Percentiles rank a stretch among this genome's conserved stretches.
Conservation (phyloP, 2,113 vertebrate genomes). For the Hyaena hyaena region DNA sequence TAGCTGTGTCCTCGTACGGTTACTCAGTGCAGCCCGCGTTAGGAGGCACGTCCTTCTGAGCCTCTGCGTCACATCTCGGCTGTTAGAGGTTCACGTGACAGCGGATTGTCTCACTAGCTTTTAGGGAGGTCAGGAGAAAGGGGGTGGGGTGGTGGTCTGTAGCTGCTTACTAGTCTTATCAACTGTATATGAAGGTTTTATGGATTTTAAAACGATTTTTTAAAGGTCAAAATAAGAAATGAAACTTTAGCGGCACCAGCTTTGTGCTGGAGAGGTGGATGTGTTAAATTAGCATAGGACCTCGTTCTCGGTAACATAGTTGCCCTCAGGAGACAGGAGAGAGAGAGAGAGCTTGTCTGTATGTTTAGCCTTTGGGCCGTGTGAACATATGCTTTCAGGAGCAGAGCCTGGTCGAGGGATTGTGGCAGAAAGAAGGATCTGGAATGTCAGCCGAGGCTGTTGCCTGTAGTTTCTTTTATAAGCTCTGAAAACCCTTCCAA, state of each 20-base stretch:
- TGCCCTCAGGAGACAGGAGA: not conserved
- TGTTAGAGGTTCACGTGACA: not conserved
- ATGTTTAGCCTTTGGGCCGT: not conserved
- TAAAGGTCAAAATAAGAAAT: constrained; percentile 26
- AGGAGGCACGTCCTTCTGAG: fast-evolving
- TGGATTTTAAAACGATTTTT: constrained; percentile 48
- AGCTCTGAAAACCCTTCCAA: not conserved
- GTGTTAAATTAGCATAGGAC: not conserved
- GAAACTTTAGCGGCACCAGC: constrained; percentile 3
- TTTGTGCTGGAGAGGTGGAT: constrained; percentile 46
- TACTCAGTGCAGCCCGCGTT: fast-evolving
- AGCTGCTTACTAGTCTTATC: constrained; percentile 44
- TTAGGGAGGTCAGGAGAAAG: not conserved
- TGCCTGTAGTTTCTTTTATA: not conserved
- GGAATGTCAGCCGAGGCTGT: not conserved
- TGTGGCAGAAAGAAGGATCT: constrained; percentile 41
- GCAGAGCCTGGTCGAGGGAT: not conserved
- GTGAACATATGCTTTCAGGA: not conserved
- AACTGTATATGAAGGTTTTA: constrained; percentile 29
- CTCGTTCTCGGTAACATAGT: not conserved
- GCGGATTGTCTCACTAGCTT: not conserved
- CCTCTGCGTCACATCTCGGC: not conserved
- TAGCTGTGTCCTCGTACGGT: not conserved
- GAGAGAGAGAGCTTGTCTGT: not conserved
- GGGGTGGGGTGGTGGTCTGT: not conserved